phyloP scores from a whole-genome alignment of 2,797 vertebrate genomes.

The Sylvia borin region DNA sequence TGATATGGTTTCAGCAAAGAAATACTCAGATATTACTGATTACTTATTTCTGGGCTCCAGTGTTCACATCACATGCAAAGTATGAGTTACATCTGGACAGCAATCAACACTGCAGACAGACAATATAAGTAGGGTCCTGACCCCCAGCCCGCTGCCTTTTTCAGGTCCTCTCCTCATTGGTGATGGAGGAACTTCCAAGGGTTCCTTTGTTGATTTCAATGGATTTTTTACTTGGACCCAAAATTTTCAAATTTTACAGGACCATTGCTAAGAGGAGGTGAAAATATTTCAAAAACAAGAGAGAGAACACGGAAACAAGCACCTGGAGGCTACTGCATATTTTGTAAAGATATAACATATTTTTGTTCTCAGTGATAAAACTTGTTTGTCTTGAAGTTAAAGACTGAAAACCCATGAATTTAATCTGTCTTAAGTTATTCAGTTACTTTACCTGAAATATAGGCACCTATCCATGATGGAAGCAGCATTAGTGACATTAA shows the following conservation, averaged over 20 bases:
- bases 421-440: neutral
- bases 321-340: neutral
- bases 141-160: neutral
- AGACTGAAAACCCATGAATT: neutral
- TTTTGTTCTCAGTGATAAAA: neutral
- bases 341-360: neutral
- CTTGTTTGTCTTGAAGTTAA: neutral
- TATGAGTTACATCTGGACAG: neutral
- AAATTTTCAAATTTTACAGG: neutral
- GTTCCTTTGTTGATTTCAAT: neutral
- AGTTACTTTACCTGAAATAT: neutral
- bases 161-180: neutral
- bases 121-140: neutral
- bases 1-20: neutral
- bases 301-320: neutral
- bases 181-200: neutral
- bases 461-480: neutral
- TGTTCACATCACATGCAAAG: neutral
- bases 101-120: neutral
- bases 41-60: neutral
- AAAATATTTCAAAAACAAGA: neutral
- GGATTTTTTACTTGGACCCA: neutral
- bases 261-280: accelerated
- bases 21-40: neutral
- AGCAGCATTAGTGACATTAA: neutral